Evolutionary conservation across 2,113 vertebrate species (phyloP), one percentile per base, ranked within the genome.

Genomic region (Phyllostomus discolor): DNA sequence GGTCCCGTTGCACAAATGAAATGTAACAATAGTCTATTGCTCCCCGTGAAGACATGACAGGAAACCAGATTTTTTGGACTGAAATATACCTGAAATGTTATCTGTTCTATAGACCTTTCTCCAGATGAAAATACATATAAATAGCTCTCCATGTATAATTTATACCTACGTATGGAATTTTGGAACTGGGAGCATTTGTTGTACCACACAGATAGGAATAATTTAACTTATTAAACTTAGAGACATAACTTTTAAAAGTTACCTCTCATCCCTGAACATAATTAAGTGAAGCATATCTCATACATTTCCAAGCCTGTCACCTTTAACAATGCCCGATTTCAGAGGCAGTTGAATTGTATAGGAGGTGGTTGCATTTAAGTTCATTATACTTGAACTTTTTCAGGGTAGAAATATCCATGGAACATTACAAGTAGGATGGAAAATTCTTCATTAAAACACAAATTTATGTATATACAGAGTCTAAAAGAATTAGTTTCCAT

Each of bases 351-450:
- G 84, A 79, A 92, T 66, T 91, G 33, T 38, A 62, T 12, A n/a
- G n/a, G 17, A 94, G 16, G 78, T 66, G 46, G 64, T 72, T 92
- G 38, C 46, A 64, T 76, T 46, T 26, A 92, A 95, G 4, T 81
- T 11, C 31, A 73, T 59, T 15, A 38, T n/a, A 90, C 43, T 75
- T 79, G 52, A 86, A 80, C 90, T 26, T 94, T 94, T 80, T 52
- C 57, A 72, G 73, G 79, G 52, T 26, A 95, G 43, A 83, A 57
- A 46, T 95, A 92, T 78, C 28, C 81, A 83, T 35, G 26, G 17
- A 85, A 88, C 62, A 92, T 92, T 96, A 70, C 43, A 95, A 82
- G 85, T 24, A 79, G 91, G 94, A 94, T 91, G 78, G 10, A 50
- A 81, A 91, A 28, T 82, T 89, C 12, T 80, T 50, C 41, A 50